These are phyloP conservation scores for Neogobius melanostomus DNA, from an alignment of 2,113 vertebrate genomes.

Conservation along the genomic window DNA sequence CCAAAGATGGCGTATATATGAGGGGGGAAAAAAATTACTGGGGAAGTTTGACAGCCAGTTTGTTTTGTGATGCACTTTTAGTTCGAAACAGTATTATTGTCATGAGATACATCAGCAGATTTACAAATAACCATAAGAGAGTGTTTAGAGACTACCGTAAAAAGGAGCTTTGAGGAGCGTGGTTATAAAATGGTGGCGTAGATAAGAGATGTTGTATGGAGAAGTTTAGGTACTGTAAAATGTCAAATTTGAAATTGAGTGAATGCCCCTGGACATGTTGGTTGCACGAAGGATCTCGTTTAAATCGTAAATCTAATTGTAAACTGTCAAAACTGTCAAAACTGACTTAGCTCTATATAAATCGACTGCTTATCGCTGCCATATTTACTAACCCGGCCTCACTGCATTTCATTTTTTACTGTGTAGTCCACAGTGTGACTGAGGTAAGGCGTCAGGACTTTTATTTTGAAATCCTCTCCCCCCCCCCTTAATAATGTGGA, in stretches of 20 bases:
- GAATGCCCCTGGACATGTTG: no score
- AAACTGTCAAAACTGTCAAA: no score
- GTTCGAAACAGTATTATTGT: constrained; percentile 67
- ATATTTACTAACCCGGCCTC: not conserved
- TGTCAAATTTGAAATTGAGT: no score
- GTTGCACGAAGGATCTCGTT: no score
- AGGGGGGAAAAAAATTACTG: not conserved
- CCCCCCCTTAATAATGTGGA: constrained; percentile 14
- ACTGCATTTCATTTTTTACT: not conserved
- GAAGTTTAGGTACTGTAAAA: no score
- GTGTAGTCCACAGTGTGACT: not conserved
- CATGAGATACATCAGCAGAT: constrained; percentile 3
- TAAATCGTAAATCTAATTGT: no score
- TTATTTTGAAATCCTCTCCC: constrained; percentile 19
- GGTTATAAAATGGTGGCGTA: not conserved
- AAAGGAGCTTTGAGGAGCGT: not conserved
- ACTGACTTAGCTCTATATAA: not conserved
- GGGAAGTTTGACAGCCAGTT: constrained; percentile 23
- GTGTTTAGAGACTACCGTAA: not conserved
- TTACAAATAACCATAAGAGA: constrained; percentile 1
- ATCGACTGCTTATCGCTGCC: not conserved
- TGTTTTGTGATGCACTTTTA: constrained; percentile 66
- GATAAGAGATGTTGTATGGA: not conserved
- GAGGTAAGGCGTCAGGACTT: not conserved
- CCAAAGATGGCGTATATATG: constrained; percentile 23